Base-by-base conservation (phyloP, 2,888 invertebrate genomes). In the Leucophenga maculata region DNA sequence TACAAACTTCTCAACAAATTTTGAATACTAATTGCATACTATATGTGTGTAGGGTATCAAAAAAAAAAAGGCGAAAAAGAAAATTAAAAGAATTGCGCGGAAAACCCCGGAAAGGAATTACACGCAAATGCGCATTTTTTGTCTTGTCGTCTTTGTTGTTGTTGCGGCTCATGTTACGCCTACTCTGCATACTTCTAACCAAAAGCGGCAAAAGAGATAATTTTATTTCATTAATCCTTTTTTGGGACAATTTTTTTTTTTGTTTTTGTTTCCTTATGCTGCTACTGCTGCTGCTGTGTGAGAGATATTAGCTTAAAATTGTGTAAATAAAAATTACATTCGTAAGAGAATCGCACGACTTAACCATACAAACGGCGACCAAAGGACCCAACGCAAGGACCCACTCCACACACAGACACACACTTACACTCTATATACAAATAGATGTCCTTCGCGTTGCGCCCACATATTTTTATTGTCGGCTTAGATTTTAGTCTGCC, bases 141-240 rank as follows among this genome's bases (percentile, higher is more conserved):
- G 67, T 67, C 18, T 57, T 57, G 57, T 57, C 26, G 57, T 20
- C 14, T 22, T 20, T 59, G 59, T 59, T 39, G 57, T 64, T 64
- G 64, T 73, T 77, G 32, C 69, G 59, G 65, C 72, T 73, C 69
- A 74, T 75, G 75, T 73, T 70, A 75, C 69, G 73, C 67, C 39
- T 46, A 18, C 32, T 48, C 20, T 31, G 48, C 52, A 39, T 26
- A 11, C 18, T 11, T 48, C 50, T 13, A 48, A 50, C 31, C 18
- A 18, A 75, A 79, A 64, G 74, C 78, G 76, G 73, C 77, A 80
- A 83, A 84, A 82, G 84, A 86, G 84, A 85, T 86, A 85, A 86
- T 85, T 86, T 86, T 84, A 85, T 85, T 85, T 84, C 84, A 85
- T 85, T 86, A 86, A 86, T 86, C 86, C 85, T 84, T 84, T 85